A percentile compares a stretch with the other conserved stretches of the same genome.
Conservation (phyloP, 2,797 vertebrate species). For the Brachyrhaphis roseni region DNA sequence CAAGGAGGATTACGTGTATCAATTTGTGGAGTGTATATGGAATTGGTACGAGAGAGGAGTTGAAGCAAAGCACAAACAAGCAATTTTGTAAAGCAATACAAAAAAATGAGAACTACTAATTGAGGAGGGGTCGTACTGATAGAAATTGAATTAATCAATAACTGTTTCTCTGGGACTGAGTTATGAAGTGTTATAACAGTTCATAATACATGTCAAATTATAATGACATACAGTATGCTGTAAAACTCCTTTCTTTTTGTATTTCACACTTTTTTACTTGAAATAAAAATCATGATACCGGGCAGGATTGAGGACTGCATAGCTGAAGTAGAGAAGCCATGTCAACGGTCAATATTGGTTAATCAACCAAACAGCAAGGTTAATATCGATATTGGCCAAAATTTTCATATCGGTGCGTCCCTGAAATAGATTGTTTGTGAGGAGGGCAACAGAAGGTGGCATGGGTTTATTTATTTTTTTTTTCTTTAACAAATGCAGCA, state of each 20-base stretch:
- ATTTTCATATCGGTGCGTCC: neutral
- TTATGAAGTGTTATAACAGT: neutral
- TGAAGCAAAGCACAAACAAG: neutral
- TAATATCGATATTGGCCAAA: neutral
- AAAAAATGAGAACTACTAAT: neutral
- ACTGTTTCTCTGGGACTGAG: too few species aligned
- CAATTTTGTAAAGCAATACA: neutral
- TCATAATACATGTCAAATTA: too few species aligned
- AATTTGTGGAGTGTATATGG: neutral
- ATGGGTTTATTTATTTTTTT: neutral
- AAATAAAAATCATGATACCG: neutral
- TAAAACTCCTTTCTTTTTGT: neutral
- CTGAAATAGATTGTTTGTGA: too few species aligned
- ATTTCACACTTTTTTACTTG: too few species aligned
- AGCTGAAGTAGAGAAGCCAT: neutral
- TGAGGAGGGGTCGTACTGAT: neutral
- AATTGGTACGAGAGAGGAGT: neutral
- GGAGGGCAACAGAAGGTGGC: neutral
- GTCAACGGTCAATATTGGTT: neutral
- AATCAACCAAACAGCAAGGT: neutral
- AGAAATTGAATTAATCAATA: neutral
- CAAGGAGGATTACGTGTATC: neutral
- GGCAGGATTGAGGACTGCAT: neutral
- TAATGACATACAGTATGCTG: neutral
- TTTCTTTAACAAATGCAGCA: neutral